phyloP scores from a whole-genome alignment of 2,888 invertebrate genomes.

The Cryptophagus acutangulus region DNA sequence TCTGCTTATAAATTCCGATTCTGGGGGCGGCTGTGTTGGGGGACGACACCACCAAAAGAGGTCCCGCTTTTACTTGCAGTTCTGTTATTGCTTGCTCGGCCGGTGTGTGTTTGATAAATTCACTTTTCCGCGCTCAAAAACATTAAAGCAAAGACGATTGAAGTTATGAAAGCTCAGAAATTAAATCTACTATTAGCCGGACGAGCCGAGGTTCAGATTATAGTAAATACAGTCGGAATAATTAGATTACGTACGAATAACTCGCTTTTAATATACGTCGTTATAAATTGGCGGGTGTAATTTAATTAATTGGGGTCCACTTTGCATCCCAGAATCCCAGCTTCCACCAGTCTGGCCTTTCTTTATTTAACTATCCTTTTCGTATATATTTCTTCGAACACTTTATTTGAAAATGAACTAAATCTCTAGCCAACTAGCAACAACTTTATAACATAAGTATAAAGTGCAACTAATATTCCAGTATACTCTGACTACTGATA shows the following conservation, averaged over 20 bases:
- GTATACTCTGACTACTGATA: too few species aligned
- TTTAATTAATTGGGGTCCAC: constrained; percentile 31
- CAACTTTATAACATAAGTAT: too few species aligned
- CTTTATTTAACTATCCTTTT: too few species aligned
- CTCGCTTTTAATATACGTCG: constrained; percentile 46
- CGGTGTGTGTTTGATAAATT: constrained; percentile 50
- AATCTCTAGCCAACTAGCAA: too few species aligned
- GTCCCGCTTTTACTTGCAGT: background rate
- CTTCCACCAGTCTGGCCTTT: too few species aligned
- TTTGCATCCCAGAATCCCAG: too few species aligned
- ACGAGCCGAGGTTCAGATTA: constrained; percentile 34
- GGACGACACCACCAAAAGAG: too few species aligned
- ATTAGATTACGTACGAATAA: constrained; percentile 48
- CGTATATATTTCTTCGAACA: too few species aligned
- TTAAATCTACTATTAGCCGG: constrained; percentile 45
- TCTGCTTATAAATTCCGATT: constrained; percentile 54
- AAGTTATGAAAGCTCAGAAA: constrained; percentile 50
- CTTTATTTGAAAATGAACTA: too few species aligned
- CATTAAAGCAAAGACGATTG: constrained; percentile 49
- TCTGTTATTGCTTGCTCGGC: constrained; percentile 47
- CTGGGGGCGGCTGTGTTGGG: too few species aligned
- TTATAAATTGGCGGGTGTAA: constrained; percentile 42
- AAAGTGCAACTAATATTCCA: too few species aligned
- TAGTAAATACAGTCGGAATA: constrained; percentile 46
- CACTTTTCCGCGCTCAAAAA: constrained; percentile 48